Conservation (phyloP, 2,888 invertebrate genomes). For the Nomada goodeniana region DNA sequence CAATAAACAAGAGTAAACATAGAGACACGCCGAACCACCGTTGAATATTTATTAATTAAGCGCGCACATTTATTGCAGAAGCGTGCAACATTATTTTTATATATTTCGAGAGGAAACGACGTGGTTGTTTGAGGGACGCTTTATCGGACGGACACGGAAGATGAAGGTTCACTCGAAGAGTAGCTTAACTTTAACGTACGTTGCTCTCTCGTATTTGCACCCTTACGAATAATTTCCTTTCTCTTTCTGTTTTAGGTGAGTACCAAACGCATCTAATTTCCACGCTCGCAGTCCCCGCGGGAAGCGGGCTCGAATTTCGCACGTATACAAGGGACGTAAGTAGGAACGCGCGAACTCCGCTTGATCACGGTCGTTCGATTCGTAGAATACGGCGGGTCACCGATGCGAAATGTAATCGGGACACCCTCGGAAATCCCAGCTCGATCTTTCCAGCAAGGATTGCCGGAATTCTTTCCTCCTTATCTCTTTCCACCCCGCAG, state of each 20-base stretch:
- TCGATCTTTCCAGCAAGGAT: constrained; percentile 77
- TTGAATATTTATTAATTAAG: too few species aligned
- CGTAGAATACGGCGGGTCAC: constrained; percentile 63
- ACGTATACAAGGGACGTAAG: constrained; percentile 58
- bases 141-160: neutral
- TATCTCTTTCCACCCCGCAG: constrained; percentile 3
- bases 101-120: neutral
- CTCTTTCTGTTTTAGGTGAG: constrained; percentile 80
- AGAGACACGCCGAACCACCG: too few species aligned
- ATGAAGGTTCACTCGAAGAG: constrained; percentile 14
- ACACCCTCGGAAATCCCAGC: constrained; percentile 78
- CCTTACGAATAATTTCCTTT: constrained; percentile 58
- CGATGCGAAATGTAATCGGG: constrained; percentile 72
- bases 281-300: constrained; percentile 32
- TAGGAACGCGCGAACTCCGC: constrained; percentile 61
- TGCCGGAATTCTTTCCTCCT: constrained; percentile 52
- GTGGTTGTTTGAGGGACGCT: neutral
- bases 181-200: constrained; percentile 8
- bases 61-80: too few species aligned
- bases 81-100: too few species aligned
- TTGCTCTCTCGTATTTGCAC: neutral
- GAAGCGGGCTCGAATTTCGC: constrained; percentile 63
- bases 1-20: neutral
- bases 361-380: constrained; percentile 59
- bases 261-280: constrained; percentile 59